A percentile compares a stretch with the other conserved stretches of the same genome.
These are phyloP conservation scores for Raja brachyura DNA, from an alignment of 2,113 vertebrate species.

Conservation along the genomic window DNA sequence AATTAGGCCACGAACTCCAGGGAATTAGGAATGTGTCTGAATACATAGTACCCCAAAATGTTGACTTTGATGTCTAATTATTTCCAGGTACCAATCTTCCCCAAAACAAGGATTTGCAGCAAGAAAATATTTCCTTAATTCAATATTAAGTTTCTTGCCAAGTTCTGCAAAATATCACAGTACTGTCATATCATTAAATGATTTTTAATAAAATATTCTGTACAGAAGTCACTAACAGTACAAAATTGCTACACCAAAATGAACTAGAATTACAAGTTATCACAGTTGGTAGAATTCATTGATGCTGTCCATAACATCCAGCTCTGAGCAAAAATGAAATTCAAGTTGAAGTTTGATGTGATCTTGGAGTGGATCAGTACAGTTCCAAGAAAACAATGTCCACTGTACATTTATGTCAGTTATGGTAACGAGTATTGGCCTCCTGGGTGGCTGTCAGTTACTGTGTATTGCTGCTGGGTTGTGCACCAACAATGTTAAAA, in stretches of 20 bases:
- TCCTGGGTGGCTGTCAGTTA: neutral
- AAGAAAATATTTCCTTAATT: neutral
- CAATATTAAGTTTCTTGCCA: neutral
- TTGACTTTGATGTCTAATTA: too few species aligned
- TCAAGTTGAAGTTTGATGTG: neutral
- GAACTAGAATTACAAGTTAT: constrained; percentile 3
- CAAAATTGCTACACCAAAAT: constrained; percentile 32
- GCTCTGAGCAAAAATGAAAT: neutral
- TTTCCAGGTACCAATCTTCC: too few species aligned
- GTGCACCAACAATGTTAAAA: neutral
- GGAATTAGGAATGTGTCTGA: too few species aligned
- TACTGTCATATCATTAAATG: neutral
- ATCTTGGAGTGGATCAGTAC: neutral
- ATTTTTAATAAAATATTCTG: constrained; percentile 36
- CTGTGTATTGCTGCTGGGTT: neutral
- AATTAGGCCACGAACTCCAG: too few species aligned
- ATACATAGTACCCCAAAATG: too few species aligned
- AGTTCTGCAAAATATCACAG: neutral
- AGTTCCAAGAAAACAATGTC: neutral
- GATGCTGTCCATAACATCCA: neutral
- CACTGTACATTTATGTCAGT: neutral
- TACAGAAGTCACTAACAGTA: constrained; percentile 35
- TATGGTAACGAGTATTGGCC: neutral
- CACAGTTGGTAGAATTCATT: neutral
- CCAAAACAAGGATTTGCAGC: neutral